Conservation (phyloP, 1,140 invertebrate species). For the Drosophila bocki region DNA sequence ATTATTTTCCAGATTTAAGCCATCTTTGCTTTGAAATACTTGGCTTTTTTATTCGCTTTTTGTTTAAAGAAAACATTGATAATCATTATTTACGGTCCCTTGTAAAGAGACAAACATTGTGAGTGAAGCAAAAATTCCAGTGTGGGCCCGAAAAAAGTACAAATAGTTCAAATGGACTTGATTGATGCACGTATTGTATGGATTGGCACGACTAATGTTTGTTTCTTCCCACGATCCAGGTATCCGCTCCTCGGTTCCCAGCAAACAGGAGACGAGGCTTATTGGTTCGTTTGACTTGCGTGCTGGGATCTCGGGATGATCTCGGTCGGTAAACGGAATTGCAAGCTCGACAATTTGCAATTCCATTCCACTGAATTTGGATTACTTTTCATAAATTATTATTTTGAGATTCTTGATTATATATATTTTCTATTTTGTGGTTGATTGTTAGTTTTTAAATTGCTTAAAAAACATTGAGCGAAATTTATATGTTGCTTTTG, state of each 20-base stretch:
- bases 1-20: too few species aligned
- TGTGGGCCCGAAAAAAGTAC: slow-evolving; percentile 56
- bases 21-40: too few species aligned
- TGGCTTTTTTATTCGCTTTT: too few species aligned
- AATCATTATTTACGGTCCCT: too few species aligned
- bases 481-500: slow-evolving; percentile 64
- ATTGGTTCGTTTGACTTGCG: slow-evolving; percentile 48
- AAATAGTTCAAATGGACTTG: slow-evolving; percentile 51
- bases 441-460: slow-evolving; percentile 42
- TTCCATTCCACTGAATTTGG: slow-evolving; percentile 57
- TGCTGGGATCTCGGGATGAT: slow-evolving; percentile 58
- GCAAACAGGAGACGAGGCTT: slow-evolving; percentile 57
- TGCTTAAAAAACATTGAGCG: slow-evolving; percentile 67
- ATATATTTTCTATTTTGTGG: not conserved
- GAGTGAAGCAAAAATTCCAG: slow-evolving; percentile 64
- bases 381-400: slow-evolving; percentile 47
- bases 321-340: slow-evolving; percentile 62
- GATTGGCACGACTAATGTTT: slow-evolving; percentile 62
- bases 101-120: slow-evolving; percentile 75
- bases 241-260: slow-evolving; percentile 75
- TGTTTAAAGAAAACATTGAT: too few species aligned
- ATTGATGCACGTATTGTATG: slow-evolving; percentile 36
- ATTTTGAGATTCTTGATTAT: slow-evolving; percentile 16
- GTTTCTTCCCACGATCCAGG: slow-evolving; percentile 71
- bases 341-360: slow-evolving; percentile 58